Percentiles rank a stretch among this genome's conserved stretches.
These are phyloP conservation scores for Bellardia bayeri DNA, from an alignment of 2,888 invertebrate species.

Conservation along the genomic window DNA sequence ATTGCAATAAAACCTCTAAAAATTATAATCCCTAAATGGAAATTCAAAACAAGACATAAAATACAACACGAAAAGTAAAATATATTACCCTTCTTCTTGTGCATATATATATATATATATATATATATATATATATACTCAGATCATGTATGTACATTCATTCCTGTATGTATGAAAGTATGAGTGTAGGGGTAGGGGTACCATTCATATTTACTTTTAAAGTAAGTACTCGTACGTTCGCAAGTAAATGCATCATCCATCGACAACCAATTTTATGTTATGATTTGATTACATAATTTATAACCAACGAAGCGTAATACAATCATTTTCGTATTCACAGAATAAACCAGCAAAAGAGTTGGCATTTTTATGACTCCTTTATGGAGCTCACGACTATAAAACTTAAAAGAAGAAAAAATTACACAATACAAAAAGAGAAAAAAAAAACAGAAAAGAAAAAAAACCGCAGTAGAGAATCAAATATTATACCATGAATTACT, in stretches of 20 bases:
- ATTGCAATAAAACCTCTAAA: background rate
- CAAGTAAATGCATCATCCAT: conserved; percentile 44
- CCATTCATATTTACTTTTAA: background rate
- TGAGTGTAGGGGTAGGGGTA: no score
- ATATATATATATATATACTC: no score
- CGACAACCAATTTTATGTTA: conserved; percentile 66
- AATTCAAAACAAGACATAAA: conserved; percentile 27
- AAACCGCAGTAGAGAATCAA: conserved; percentile 54
- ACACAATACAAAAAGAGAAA: conserved; percentile 2
- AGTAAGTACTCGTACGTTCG: conserved; percentile 7
- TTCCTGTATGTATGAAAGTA: background rate
- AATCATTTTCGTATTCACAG: conserved; percentile 64
- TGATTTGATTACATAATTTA: conserved; percentile 73
- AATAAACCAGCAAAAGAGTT: conserved; percentile 55
- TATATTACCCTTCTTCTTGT: conserved; percentile 14
- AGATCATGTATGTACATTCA: background rate
- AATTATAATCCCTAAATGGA: conserved; percentile 7
- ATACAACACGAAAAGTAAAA: conserved; percentile 20
- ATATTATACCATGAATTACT: conserved; percentile 66
- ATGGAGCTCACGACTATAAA: conserved; percentile 57
- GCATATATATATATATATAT: background rate
- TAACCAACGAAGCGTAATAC: conserved; percentile 63
- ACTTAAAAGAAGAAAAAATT: conserved; percentile 33
- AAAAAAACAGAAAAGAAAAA: conserved; percentile 15
- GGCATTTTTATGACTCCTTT: conserved; percentile 68